Conservation (phyloP, 1,140 invertebrate genomes). For the Hyphantria cunea region DNA sequence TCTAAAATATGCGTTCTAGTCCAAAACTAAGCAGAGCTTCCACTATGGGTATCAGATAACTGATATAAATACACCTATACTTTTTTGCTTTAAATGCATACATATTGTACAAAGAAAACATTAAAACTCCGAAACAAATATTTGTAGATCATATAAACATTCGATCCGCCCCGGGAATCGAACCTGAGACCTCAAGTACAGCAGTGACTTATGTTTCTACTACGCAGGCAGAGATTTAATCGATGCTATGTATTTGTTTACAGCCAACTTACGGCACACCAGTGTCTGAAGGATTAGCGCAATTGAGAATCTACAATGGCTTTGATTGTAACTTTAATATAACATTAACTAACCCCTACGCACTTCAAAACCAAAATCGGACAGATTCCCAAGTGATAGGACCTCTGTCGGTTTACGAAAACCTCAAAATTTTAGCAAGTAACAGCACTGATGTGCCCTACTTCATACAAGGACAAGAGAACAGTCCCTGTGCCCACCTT, state of each 20-base stretch:
- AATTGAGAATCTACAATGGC: slow-evolving; percentile 71
- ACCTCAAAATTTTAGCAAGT: slow-evolving; percentile 54
- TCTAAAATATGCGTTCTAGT: too few species aligned
- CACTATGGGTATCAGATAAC: too few species aligned
- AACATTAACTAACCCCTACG: slow-evolving; percentile 26
- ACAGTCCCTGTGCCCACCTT: slow-evolving; percentile 47
- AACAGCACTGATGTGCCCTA: slow-evolving; percentile 54
- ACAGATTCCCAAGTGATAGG: slow-evolving; percentile 39
- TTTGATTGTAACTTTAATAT: slow-evolving; percentile 66
- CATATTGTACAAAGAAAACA: too few species aligned
- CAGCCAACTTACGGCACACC: slow-evolving; percentile 75
- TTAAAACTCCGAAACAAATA: too few species aligned
- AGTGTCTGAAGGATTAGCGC: slow-evolving; percentile 61
- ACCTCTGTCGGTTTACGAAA: slow-evolving; percentile 59
- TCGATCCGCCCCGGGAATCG: too few species aligned
- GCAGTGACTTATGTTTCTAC: too few species aligned
- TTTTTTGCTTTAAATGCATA: too few species aligned
- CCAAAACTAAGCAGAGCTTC: too few species aligned
- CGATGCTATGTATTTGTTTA: slow-evolving; percentile 37
- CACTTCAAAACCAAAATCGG: slow-evolving; percentile 2
- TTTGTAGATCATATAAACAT: too few species aligned
- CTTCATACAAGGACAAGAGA: slow-evolving; percentile 45
- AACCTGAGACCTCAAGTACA: not conserved
- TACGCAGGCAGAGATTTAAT: too few species aligned
- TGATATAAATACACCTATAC: too few species aligned